Evolutionary conservation across 2,797 vertebrate genomes (phyloP), one percentile per base, ranked within the genome.

Genomic region (Streptopelia turtur): DNA sequence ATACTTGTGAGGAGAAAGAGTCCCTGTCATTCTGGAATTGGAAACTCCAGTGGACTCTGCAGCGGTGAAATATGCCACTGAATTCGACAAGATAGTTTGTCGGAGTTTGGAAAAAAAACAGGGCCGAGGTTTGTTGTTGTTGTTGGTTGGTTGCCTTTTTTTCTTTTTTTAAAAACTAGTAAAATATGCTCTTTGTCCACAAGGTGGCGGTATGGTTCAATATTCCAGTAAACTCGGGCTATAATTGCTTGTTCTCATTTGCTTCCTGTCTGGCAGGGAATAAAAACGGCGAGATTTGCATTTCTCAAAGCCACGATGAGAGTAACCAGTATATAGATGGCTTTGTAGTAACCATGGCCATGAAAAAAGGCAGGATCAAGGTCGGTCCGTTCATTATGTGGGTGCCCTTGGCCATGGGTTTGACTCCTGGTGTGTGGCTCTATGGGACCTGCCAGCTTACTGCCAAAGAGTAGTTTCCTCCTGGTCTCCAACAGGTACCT

Each of bases 141-240:
- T 45, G 43, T 45, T 45, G 43, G 18, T 45, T 43, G 17, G 18
- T 43, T 43, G 43, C 43, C 43, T 18, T 18, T 27, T 17, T 41
- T 63, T 35, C 13, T 50, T 13, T 24, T 49, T 49, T 49, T 23
- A 59, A 60, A 53, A 55, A 5, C 13, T 21, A n/a, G 13, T 56
- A 11, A 86, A 83, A 56, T 83, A 66, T 81, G 5, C 33, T 37
- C 4, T 74, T 45, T 93, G 61, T 45, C 92, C 97, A 25, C 92
- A 95, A 97, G 97, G 85, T 96, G 97, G 76, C 94, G 94, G 82
- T 74, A 22, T 96, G 63, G 65, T 43, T 87, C 92, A 96, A 85
- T 50, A 31, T 91, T 95, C 71, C 30, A 49, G 18, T 43, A 41
- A 64, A 14, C 22, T 85, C 49, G 2, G 9, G 10, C n/a, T 77